Evolutionary conservation across 2,113 vertebrate genomes (phyloP), one percentile per base, ranked within the genome.

Genomic region (Misgurnus mizolepis): DNA sequence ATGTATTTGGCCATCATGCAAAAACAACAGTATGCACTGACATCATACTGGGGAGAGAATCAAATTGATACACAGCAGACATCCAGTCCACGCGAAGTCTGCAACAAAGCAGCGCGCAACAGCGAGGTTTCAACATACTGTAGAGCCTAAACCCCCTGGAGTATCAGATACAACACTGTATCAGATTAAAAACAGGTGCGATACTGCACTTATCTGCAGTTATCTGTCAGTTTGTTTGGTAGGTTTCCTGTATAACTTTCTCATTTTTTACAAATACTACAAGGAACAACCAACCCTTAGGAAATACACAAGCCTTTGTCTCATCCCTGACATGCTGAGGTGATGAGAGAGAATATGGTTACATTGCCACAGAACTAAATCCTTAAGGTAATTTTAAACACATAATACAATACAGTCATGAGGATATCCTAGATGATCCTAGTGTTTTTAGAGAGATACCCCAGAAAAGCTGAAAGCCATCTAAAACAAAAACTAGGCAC

Each of bases 1-100:
- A 71, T 71, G 34, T 56, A 40, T 71, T 71, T 71, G 60, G 49
- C 49, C 64, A 67, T 40, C 62, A 61, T 8, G n/a, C 49, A 77
- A 66, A 78, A 15, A 56, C 11, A 55, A 18, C 27, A 58, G 10
- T 55, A 41, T 53, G 14, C 67, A 43, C 45, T 79, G 55, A 79
- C 56, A 71, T 64, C 22, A 62, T 64, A 22, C 41, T 71, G 58
- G 67, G 49, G 45, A 71, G 53, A 60, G 10, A 78, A 67, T 78
- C 67, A 62, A 22, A 60, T 18, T 64, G 67, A 53, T 64, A 62
- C 71, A 34, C 27, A 34, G 34, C 41, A 67, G 60, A 79, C 34
- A 18, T 74, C 41, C 49, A 17, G 14, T 71, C 74, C 60, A 72
- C 68, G 50, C 22, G 50, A 56, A 47, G 78, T 17, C 67, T 55